Percentiles rank a stretch among this genome's conserved stretches.
Evolutionary conservation across 1,140 invertebrate species (phyloP).

Genomic region (Chymomyza costata): DNA sequence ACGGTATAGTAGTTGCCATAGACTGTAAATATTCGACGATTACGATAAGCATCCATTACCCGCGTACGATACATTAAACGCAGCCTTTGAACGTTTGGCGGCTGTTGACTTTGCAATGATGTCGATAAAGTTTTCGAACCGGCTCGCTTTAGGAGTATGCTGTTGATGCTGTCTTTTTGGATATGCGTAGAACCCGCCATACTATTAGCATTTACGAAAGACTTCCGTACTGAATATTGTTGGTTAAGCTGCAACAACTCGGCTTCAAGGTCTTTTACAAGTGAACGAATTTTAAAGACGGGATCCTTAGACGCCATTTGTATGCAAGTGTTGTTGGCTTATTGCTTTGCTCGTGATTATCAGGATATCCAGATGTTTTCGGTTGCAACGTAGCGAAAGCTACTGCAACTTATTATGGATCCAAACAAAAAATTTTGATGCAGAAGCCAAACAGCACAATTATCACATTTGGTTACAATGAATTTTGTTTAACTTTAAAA

Average conservation of each 20-base stretch:
- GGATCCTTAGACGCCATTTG: conserved; percentile 24
- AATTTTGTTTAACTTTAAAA: conserved; percentile 45
- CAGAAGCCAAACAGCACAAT: conserved; percentile 64
- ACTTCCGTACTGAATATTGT: conserved; percentile 47
- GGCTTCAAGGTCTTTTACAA: conserved; percentile 61
- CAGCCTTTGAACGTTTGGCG: conserved; percentile 42
- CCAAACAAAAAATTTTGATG: conserved; percentile 67
- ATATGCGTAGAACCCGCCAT: conserved; percentile 11
- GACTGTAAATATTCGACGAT: conserved; percentile 66
- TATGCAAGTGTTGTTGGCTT: neutral
- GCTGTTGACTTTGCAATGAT: neutral
- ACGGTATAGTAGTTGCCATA: conserved; percentile 65
- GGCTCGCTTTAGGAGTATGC: conserved; percentile 15
- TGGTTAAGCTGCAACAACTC: conserved; percentile 56
- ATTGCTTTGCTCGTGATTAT: neutral
- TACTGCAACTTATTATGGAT: conserved; percentile 28
- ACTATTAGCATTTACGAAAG: conserved; percentile 8
- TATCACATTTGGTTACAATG: conserved; percentile 46
- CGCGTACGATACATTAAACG: conserved; percentile 51
- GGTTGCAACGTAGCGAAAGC: conserved; percentile 37
- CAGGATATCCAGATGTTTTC: too few relatives aligned
- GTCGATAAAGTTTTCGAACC: neutral
- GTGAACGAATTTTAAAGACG: conserved; percentile 56
- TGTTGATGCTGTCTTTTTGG: conserved; percentile 12
- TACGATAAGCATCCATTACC: conserved; percentile 70